Conservation (phyloP, 1,140 invertebrate genomes). For the Drosophila ficusphila region DNA sequence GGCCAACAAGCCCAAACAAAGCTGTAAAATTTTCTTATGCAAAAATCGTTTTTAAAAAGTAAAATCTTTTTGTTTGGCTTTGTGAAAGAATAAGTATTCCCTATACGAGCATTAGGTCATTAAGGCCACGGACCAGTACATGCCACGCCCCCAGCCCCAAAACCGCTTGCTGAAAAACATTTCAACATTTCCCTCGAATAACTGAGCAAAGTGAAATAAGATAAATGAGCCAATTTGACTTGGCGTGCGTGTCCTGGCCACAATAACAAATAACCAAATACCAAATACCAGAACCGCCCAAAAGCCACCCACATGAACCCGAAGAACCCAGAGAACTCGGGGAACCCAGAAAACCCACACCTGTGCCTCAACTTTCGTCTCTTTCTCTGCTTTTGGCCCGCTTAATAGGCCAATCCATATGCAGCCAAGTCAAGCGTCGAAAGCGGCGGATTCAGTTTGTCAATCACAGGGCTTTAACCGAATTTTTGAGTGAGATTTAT, state of each 20-base stretch:
- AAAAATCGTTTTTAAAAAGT: too few relatives aligned
- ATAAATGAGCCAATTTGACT: slow-evolving; percentile 77
- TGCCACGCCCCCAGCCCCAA: background rate
- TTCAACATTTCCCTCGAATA: slow-evolving; percentile 9
- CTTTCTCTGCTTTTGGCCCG: background rate
- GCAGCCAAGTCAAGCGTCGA: slow-evolving; percentile 34
- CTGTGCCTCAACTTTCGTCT: background rate
- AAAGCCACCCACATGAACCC: background rate
- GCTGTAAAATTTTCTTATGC: too few relatives aligned
- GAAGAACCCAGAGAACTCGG: background rate
- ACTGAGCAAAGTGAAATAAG: slow-evolving; percentile 64
- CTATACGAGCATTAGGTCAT: background rate
- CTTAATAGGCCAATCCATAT: slow-evolving; percentile 37
- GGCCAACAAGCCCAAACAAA: too few relatives aligned
- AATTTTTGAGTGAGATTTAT: slow-evolving; percentile 30
- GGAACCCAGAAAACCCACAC: slow-evolving; percentile 4
- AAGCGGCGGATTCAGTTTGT: slow-evolving; percentile 28
- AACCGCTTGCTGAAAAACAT: slow-evolving; percentile 14
- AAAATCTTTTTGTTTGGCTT: too few relatives aligned
- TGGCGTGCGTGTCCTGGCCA: slow-evolving; percentile 51
- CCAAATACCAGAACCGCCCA: background rate
- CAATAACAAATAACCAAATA: slow-evolving; percentile 27
- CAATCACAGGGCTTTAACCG: slow-evolving; percentile 19
- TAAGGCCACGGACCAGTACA: background rate
- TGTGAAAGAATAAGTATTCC: background rate